phyloP scores from a whole-genome alignment of 2,113 vertebrate species.

The Zosterops borbonicus region DNA sequence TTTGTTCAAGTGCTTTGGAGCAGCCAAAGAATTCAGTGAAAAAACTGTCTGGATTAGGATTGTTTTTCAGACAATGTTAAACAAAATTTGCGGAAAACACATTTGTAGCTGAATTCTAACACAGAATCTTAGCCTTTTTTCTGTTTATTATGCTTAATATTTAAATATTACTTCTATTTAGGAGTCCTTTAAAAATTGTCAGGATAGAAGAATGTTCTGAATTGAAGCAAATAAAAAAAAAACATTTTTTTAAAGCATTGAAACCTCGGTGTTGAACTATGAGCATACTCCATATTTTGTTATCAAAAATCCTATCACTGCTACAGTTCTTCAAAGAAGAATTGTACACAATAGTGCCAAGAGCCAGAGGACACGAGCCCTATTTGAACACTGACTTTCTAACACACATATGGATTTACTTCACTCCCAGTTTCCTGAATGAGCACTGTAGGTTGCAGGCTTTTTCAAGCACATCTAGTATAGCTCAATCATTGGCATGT shows the following conservation, averaged over 20 bases:
- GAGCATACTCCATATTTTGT: neutral
- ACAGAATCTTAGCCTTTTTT: neutral
- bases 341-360: constrained; percentile 39
- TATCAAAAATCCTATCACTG: constrained; percentile 56
- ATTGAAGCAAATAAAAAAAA: neutral
- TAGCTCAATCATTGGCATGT: constrained; percentile 69
- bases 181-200: neutral
- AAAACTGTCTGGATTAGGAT: neutral
- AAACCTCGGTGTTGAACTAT: neutral
- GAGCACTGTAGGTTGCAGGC: constrained; percentile 50
- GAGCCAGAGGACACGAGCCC: constrained; percentile 56
- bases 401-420: constrained; percentile 80
- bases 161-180: neutral
- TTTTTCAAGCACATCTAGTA: constrained; percentile 65
- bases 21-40: neutral
- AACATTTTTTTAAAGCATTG: neutral
- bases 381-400: constrained; percentile 54
- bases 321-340: constrained; percentile 67
- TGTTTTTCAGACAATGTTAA: neutral
- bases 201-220: neutral
- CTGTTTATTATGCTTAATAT: neutral
- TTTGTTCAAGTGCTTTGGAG: neutral
- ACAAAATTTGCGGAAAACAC: neutral
- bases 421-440: constrained; percentile 77
- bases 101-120: neutral